Evolutionary conservation across 23 tunicate genomes (phyloP).

Genomic region (Corella eumyota): DNA sequence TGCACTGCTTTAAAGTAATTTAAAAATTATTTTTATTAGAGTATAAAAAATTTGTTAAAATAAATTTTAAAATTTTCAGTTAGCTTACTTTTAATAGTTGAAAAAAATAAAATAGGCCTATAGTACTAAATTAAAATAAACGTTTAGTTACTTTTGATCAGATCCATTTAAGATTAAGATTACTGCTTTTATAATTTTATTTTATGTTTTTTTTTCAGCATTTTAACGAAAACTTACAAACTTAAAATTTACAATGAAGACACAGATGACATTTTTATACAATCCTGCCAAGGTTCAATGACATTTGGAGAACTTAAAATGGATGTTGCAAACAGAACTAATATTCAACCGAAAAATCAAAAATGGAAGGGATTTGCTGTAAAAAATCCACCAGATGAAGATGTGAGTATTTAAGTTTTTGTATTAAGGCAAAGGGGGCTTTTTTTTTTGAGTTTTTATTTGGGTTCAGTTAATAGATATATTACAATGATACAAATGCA

Average conservation of each 20-base stretch:
- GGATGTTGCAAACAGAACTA: slow-evolving; percentile 27
- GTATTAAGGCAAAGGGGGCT: too few species aligned
- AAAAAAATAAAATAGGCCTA: too few species aligned
- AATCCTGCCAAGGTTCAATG: slow-evolving; percentile 36
- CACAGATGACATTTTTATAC: background rate
- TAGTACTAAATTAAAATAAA: too few species aligned
- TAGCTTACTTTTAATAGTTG: too few species aligned
- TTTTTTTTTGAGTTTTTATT: too few species aligned
- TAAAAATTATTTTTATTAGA: background rate
- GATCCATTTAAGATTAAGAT: background rate
- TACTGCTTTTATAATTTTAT: background rate
- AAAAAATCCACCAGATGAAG: slow-evolving; percentile 17
- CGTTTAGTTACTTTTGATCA: background rate
- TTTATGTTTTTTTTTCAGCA: background rate
- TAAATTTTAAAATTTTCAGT: background rate
- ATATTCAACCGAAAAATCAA: slow-evolving; percentile 37
- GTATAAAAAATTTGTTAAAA: background rate
- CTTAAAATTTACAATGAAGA: slow-evolving; percentile 36
- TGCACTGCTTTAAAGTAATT: slow-evolving; percentile 38
- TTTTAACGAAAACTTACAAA: slow-evolving; percentile 20
- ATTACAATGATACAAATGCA: background rate
- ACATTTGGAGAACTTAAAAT: slow-evolving; percentile 36
- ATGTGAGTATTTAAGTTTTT: slow-evolving; percentile 18
- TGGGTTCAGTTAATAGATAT: background rate
- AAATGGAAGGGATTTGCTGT: slow-evolving; percentile 48